Evolutionary conservation across 2,113 vertebrate species (phyloP).

Genomic region (Charadrius vociferus): DNA sequence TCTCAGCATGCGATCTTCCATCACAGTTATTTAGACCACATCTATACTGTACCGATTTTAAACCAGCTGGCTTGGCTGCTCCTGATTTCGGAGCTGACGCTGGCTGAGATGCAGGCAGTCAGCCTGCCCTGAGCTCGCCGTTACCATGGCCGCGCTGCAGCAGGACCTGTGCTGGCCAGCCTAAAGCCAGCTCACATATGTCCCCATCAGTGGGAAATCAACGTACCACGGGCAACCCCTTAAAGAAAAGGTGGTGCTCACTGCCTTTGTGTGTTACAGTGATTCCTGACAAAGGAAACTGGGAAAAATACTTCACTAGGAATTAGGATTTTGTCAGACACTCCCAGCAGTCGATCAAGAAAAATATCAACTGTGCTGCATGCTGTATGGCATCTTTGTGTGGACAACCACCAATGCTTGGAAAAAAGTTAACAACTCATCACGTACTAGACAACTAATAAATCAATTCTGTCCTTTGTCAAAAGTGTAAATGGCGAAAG

Average conservation of each 20-base stretch:
- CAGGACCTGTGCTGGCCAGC: neutral
- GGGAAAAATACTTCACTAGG: accelerated
- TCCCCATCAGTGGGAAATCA: accelerated
- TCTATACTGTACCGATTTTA: neutral
- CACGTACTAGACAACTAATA: neutral
- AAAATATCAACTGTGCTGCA: accelerated
- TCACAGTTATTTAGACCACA: neutral
- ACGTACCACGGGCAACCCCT: accelerated
- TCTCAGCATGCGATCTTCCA: neutral
- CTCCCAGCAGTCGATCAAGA: neutral
- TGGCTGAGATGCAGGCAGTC: neutral
- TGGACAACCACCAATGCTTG: neutral
- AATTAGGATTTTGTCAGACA: neutral
- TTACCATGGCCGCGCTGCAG: neutral
- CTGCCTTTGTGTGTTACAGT: neutral
- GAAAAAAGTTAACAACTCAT: neutral
- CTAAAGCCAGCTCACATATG: neutral
- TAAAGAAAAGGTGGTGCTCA: accelerated
- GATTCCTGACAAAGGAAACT: neutral
- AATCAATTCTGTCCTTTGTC: neutral
- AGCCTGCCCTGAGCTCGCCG: neutral
- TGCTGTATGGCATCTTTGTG: accelerated
- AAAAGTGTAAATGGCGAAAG: neutral
- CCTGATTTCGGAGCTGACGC: neutral
- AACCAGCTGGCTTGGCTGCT: neutral